phyloP scores from a whole-genome alignment of 2,888 invertebrate species.

The Drosophila merina region DNA sequence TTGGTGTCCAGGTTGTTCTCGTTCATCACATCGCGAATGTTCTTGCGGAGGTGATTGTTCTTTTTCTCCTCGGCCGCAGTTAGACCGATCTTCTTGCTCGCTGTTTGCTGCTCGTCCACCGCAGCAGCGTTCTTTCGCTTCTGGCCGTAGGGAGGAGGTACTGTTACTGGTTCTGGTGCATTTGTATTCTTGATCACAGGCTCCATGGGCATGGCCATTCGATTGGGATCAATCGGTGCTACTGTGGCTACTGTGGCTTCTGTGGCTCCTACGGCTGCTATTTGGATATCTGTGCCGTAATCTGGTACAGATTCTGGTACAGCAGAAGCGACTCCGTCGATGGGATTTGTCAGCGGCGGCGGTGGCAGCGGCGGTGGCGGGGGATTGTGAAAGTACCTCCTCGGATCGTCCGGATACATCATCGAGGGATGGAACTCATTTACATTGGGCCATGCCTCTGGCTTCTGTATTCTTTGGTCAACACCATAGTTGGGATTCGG shows the following conservation, averaged over 20 bases:
- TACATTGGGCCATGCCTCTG: slow-evolving; percentile 29
- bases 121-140: slow-evolving; percentile 50
- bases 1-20: slow-evolving; percentile 96
- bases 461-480: slow-evolving; percentile 34
- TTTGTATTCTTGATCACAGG: slow-evolving; percentile 20
- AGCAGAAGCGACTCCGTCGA: slow-evolving; percentile 1
- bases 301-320: slow-evolving; percentile 3
- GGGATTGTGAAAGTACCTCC: slow-evolving; percentile 27
- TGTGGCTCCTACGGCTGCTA: neutral
- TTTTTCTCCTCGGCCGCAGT: slow-evolving; percentile 78
- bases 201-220: slow-evolving; percentile 10
- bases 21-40: slow-evolving; percentile 96
- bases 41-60: slow-evolving; percentile 88
- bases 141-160: slow-evolving; percentile 40
- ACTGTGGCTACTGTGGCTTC: neutral
- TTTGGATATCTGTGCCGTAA: neutral
- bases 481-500: slow-evolving; percentile 24
- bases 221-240: neutral
- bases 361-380: neutral
- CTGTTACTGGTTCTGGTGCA: neutral
- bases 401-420: slow-evolving; percentile 30
- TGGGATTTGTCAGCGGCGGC: slow-evolving; percentile 4
- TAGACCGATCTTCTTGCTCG: slow-evolving; percentile 52
- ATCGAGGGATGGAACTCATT: slow-evolving; percentile 27
- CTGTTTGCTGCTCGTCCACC: slow-evolving; percentile 55